A percentile compares a stretch with the other conserved stretches of the same genome.
Conservation (phyloP, 1,140 invertebrate genomes). For the Eriocheir sinensis region DNA sequence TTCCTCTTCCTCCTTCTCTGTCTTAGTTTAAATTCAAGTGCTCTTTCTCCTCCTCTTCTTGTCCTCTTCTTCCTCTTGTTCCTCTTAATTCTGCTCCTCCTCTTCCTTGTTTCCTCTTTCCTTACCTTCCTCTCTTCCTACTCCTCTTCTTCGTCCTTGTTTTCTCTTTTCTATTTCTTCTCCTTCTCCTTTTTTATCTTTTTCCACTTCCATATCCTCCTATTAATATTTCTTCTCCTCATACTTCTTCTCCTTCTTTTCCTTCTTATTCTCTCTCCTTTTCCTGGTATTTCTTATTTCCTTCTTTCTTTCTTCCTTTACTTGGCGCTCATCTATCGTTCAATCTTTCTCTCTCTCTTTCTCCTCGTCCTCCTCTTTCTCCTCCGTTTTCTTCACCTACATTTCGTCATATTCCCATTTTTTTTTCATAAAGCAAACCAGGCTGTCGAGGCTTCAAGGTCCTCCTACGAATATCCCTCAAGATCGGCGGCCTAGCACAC, state of each 20-base stretch:
- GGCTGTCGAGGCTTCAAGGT: background rate
- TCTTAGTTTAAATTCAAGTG: background rate
- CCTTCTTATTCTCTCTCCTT: background rate
- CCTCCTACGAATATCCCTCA: background rate
- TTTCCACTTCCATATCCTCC: too few species aligned
- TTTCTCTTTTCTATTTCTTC: background rate
- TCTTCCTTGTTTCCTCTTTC: background rate
- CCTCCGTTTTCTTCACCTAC: background rate
- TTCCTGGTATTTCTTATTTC: too few species aligned
- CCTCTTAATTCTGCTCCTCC: background rate
- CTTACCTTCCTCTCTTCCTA: background rate
- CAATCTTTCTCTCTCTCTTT: background rate
- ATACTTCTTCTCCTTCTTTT: background rate
- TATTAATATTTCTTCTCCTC: too few species aligned
- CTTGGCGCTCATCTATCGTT: too few species aligned
- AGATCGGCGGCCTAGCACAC: background rate
- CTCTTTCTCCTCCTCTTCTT: conserved; percentile 29
- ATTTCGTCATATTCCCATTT: background rate
- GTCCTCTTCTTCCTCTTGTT: background rate
- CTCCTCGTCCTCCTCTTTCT: background rate
- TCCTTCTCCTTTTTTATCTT: background rate
- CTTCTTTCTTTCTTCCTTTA: too few species aligned
- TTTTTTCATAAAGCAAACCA: background rate
- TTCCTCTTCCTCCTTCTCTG: background rate
- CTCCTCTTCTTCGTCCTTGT: too few species aligned